phyloP scores from a whole-genome alignment of 1,140 invertebrate species.

The Trichomalopsis sarcophagae region DNA sequence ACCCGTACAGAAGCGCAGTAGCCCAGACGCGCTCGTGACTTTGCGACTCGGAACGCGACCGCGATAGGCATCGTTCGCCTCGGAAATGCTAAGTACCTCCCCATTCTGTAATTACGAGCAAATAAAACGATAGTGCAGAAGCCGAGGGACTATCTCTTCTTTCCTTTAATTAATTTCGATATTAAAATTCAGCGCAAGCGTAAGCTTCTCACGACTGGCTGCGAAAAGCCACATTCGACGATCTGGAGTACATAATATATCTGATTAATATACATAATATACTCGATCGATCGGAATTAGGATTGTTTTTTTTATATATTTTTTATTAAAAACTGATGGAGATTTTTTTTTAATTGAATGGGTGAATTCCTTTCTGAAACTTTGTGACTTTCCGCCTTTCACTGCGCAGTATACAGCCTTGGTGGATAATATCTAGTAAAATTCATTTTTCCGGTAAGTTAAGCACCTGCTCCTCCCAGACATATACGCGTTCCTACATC shows the following conservation, averaged over 20 bases:
- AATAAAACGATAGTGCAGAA: constrained; percentile 52
- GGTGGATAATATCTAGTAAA: not conserved
- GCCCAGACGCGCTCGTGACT: constrained; percentile 19
- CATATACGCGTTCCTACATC: not conserved
- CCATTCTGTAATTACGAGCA: constrained; percentile 55
- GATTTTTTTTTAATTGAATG: not conserved
- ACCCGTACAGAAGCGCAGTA: not conserved
- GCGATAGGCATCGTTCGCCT: constrained; percentile 47
- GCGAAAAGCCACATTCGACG: constrained; percentile 13
- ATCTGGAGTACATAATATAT: not conserved
- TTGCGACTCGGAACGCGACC: constrained; percentile 70
- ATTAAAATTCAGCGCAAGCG: constrained; percentile 40
- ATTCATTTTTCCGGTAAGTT: not conserved
- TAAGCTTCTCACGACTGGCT: constrained; percentile 29
- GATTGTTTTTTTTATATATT: not conserved
- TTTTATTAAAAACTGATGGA: not conserved
- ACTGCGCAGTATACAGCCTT: not conserved
- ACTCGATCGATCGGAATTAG: too few relatives aligned
- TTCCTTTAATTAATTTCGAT: constrained; percentile 45
- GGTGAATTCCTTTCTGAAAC: not conserved
- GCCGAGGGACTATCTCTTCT: constrained; percentile 48
- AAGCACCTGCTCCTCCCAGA: not conserved
- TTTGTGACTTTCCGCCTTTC: not conserved
- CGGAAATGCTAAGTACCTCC: constrained; percentile 53
- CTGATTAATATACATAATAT: too few relatives aligned